Percentiles rank a stretch among this genome's conserved stretches.
phyloP scores from a whole-genome alignment of 2,888 invertebrate genomes.

The Synanthedon myopaeformis region DNA sequence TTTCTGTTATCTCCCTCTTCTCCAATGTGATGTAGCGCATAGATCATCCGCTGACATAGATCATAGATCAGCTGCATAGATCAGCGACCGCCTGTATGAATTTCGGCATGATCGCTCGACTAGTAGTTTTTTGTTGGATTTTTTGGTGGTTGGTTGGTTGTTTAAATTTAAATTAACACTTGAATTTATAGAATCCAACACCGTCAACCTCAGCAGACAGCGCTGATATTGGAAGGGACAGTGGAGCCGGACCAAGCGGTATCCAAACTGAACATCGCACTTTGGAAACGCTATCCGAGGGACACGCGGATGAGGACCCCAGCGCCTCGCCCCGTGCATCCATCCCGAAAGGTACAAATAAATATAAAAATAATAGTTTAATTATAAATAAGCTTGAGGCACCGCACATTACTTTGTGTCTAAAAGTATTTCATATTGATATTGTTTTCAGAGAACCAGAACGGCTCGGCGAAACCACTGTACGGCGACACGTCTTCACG shows the following conservation, averaged over 20 bases:
- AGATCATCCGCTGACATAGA: too few species aligned
- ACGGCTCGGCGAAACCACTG: slow-evolving; percentile 18
- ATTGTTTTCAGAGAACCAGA: slow-evolving; percentile 24
- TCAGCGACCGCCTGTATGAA: too few species aligned
- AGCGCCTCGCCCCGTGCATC: slow-evolving; percentile 35
- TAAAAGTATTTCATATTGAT: slow-evolving; percentile 2
- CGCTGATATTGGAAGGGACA: background rate
- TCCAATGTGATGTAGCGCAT: too few species aligned
- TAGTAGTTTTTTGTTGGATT: background rate
- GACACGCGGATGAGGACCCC: slow-evolving; percentile 40
- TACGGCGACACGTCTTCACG: slow-evolving; percentile 20
- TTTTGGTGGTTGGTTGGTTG: background rate
- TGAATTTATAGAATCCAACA: slow-evolving; percentile 36
- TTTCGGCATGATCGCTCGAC: too few species aligned
- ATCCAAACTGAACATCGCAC: slow-evolving; percentile 20
- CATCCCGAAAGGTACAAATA: slow-evolving; percentile 27
- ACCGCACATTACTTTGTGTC: background rate
- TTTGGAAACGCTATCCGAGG: slow-evolving; percentile 49
- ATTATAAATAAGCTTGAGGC: too few species aligned
- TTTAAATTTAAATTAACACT: too few species aligned
- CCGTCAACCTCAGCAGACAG: slow-evolving; percentile 42
- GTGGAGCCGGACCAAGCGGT: slow-evolving; percentile 3
- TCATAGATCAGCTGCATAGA: too few species aligned
- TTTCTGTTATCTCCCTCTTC: too few species aligned
- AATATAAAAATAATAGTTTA: too few species aligned